Evolutionary conservation across 1,140 invertebrate genomes (phyloP).

Genomic region (Ostrea denselamellosa): DNA sequence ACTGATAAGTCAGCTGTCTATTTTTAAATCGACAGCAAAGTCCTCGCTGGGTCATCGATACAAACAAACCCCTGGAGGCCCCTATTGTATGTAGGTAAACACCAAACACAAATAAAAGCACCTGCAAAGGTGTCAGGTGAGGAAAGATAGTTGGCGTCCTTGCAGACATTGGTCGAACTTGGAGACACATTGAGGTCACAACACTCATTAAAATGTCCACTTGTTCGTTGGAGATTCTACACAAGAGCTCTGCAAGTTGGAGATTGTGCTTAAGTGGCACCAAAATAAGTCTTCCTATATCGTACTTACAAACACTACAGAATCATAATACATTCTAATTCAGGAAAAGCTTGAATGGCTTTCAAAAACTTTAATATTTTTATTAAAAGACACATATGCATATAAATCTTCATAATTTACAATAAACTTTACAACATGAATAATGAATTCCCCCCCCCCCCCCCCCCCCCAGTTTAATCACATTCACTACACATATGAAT

Average conservation of each 20-base stretch:
- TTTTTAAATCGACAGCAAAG: conserved; percentile 1
- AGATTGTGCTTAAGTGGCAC: not conserved
- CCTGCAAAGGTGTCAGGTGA: conserved; percentile 33
- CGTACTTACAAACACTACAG: not conserved
- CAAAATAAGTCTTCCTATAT: not conserved
- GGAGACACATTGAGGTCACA: conserved; percentile 21
- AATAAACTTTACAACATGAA: no score
- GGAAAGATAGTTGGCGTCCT: conserved; percentile 28
- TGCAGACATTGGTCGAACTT: not conserved
- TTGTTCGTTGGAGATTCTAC: not conserved
- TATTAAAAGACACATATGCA: no score
- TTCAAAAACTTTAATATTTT: not conserved
- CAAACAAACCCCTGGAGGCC: conserved; percentile 28
- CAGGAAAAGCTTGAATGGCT: not conserved
- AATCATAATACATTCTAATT: not conserved
- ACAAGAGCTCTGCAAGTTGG: not conserved
- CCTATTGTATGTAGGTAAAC: conserved; percentile 14
- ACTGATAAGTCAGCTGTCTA: not conserved
- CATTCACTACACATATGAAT: not conserved
- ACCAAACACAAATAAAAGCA: conserved; percentile 35
- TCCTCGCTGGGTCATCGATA: not conserved
- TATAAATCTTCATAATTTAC: no score
- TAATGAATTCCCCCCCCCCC: not conserved
- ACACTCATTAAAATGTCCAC: conserved; percentile 30
- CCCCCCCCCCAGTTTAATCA: no score